phyloP scores from a whole-genome alignment of 2,888 invertebrate species.

The Pollenia amentaria region DNA sequence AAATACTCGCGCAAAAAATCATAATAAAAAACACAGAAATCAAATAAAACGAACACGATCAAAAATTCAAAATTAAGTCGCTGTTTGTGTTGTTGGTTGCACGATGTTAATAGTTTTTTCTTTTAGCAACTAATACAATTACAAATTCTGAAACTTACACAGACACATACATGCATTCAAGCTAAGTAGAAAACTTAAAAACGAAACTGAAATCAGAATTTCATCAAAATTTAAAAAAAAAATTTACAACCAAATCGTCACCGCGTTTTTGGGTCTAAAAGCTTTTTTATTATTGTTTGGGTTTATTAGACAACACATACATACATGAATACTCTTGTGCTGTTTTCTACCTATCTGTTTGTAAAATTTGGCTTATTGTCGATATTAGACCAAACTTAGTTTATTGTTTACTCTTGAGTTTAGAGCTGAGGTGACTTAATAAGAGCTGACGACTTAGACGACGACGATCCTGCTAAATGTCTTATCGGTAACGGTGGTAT shows the following conservation, averaged over 20 bases:
- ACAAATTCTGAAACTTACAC: conserved; percentile 9
- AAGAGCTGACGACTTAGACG: conserved; percentile 25
- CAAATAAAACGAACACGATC: conserved; percentile 47
- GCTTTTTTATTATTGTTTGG: conserved; percentile 37
- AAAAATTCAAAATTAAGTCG: conserved; percentile 52
- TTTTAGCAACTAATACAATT: conserved; percentile 15
- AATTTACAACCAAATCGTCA: conserved; percentile 38
- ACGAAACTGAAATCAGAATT: conserved; percentile 39
- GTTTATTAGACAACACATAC: neutral
- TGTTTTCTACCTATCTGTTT: neutral
- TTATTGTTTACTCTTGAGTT: conserved; percentile 12
- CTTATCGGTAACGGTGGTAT: neutral
- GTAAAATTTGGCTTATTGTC: neutral
- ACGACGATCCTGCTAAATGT: neutral
- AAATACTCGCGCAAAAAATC: conserved; percentile 30
- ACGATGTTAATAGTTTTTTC: conserved; percentile 17
- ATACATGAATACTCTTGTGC: neutral
- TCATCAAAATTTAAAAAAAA: conserved; percentile 40
- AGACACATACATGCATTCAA: conserved; percentile 6
- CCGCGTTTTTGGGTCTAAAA: conserved; percentile 37
- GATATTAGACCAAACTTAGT: neutral
- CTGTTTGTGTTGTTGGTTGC: conserved; percentile 17
- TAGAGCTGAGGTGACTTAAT: conserved; percentile 22
- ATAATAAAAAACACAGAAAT: conserved; percentile 24
- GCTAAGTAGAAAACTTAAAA: neutral